Percentiles rank a stretch among this genome's conserved stretches.
Evolutionary conservation across 1,140 invertebrate genomes (phyloP).

Genomic region (Neomicropteryx cornuta): DNA sequence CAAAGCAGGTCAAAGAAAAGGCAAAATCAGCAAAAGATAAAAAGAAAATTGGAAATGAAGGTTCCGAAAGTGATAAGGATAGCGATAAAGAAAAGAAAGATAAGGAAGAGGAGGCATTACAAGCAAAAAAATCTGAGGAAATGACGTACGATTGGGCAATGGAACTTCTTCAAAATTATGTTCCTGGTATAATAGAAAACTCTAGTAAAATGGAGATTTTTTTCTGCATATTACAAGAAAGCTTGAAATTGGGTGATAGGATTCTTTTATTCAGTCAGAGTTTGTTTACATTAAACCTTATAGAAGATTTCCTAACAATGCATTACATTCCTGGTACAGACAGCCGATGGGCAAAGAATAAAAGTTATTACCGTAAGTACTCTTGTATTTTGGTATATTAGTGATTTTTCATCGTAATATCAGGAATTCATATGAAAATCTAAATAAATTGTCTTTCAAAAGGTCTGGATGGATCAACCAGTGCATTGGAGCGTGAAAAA

Average conservation of each 20-base stretch:
- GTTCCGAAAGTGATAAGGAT: constrained; percentile 27
- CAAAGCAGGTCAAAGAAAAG: too few species aligned
- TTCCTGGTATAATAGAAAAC: constrained; percentile 81
- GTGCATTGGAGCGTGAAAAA: constrained; percentile 86
- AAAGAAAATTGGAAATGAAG: constrained; percentile 26
- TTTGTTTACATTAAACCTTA: constrained; percentile 90
- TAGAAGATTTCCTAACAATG: constrained; percentile 87
- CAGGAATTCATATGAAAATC: not conserved
- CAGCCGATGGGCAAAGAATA: constrained; percentile 74
- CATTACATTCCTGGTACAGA: constrained; percentile 64
- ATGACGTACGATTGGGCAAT: constrained; percentile 81
- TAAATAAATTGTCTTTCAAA: not conserved
- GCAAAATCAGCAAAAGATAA: too few species aligned
- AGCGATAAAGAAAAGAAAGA: constrained; percentile 44
- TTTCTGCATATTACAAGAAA: constrained; percentile 87
- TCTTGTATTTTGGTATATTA: constrained; percentile 4
- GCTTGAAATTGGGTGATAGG: constrained; percentile 76
- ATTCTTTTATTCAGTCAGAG: constrained; percentile 96
- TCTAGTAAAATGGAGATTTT: constrained; percentile 93
- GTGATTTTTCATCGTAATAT: not conserved
- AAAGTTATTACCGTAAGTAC: constrained; percentile 83
- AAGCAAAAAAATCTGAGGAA: constrained; percentile 58
- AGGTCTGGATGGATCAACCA: constrained; percentile 91
- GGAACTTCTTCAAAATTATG: constrained; percentile 77
- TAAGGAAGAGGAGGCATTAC: constrained; percentile 39